Evolutionary conservation across 1,140 invertebrate genomes (phyloP), one percentile per base, ranked within the genome.

Genomic region (Papilio machaon): DNA sequence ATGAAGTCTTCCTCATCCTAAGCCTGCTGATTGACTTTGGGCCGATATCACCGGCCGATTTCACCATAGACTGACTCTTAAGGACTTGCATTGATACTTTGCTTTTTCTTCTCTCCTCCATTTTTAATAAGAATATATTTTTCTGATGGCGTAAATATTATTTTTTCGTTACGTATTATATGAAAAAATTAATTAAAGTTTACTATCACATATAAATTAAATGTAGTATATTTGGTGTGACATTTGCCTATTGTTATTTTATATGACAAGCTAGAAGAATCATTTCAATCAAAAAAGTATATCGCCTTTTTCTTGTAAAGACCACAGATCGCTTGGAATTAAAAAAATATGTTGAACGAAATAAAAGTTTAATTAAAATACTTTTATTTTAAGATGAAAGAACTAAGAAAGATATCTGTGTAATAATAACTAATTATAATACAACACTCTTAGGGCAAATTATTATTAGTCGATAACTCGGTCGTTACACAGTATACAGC

Each of bases 1-100:
- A 94, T 0, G 91, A 93, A 2, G 80, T 81, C 79, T 82, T 86
- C 30, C 92, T 82, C 15, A 94, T 75, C 80, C 81, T 91, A 73
- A 92, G 52, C 19, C 91, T 86, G 43, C 92, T 94, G 30, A 90
- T 83, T 0, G 89, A 90, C 60, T 87, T 91, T 0, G 52, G 78
- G 4, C 82, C 82, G 8, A 90, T 70, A 4, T 77, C 81, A 43
- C 80, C 79, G n/a, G 83, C 81, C 0, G 88, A 89, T n/a, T 84
- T 83, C 2, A 77, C 84, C 4, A 49, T 82, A 1, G 87, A 88
- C 9, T 85, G 82, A 49, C 85, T 87, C 78, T 88, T 88, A 0
- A 86, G 46, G 0, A 75, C 84, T 67, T 85, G 49, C 83, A 87
- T 85, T 3, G 89, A 91, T 10, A 89, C 85, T 81, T 83, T 88